Percentiles rank a stretch among this genome's conserved stretches.
phyloP scores from a whole-genome alignment of 2,113 vertebrate genomes.

The Amphilophus citrinellus region DNA sequence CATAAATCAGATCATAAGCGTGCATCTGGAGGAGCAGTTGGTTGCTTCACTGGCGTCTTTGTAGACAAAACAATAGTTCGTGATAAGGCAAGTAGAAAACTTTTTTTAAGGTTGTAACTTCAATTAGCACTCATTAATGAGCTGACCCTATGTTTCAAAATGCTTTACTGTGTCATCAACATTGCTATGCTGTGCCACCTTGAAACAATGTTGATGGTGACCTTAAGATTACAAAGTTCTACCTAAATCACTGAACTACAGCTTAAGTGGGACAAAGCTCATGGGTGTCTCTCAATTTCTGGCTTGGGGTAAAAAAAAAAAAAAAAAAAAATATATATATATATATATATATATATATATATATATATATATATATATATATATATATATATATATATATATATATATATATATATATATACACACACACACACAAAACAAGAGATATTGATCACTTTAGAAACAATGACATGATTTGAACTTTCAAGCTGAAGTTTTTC shows the following conservation, averaged over 20 bases:
- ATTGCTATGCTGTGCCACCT: slow-evolving; percentile 26
- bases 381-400: no score
- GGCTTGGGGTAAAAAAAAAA: no score
- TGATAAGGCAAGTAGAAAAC: neutral
- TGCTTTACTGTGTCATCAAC: slow-evolving; percentile 43
- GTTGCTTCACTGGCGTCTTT: slow-evolving; percentile 9
- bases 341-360: no score
- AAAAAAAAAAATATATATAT: no score
- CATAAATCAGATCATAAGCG: slow-evolving; percentile 62
- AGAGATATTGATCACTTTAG: no score
- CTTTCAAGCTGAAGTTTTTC: neutral
- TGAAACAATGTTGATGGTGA: slow-evolving; percentile 62
- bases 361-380: no score
- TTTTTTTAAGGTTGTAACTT: slow-evolving; percentile 42
- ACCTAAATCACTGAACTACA: slow-evolving; percentile 42
- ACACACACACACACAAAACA: no score
- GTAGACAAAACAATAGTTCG: slow-evolving; percentile 24
- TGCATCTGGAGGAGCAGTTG: slow-evolving; percentile 47
- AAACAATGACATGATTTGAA: neutral
- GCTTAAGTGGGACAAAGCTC: slow-evolving; percentile 6
- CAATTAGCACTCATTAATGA: slow-evolving; percentile 48
- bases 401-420: no score
- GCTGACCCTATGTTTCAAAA: slow-evolving; percentile 30
- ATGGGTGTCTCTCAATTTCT: neutral
- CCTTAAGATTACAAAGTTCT: slow-evolving; percentile 54